Conservation (phyloP, 2,888 invertebrate species). For the Torymus tubicola region DNA sequence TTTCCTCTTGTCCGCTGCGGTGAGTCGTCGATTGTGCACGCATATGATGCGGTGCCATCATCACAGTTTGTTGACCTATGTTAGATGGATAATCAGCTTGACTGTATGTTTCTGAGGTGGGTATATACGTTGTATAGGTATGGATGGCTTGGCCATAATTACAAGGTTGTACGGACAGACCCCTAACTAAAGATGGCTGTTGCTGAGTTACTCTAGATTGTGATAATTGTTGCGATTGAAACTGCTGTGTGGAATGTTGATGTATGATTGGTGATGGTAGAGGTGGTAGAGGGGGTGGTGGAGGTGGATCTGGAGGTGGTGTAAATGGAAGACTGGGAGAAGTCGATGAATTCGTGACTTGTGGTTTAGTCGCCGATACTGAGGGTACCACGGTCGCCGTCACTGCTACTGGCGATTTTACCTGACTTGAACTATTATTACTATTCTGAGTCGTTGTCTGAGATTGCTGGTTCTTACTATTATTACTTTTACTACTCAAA, state of each 20-base stretch:
- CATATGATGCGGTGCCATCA: slow-evolving; percentile 66
- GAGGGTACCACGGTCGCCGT: slow-evolving; percentile 21
- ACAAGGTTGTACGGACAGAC: slow-evolving; percentile 67
- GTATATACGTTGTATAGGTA: slow-evolving; percentile 68
- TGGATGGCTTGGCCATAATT: slow-evolving; percentile 66
- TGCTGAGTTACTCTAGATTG: slow-evolving; percentile 56
- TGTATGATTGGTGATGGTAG: slow-evolving; percentile 50
- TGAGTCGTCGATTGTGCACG: slow-evolving; percentile 64
- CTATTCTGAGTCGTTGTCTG: slow-evolving; percentile 55
- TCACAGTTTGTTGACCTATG: slow-evolving; percentile 68
- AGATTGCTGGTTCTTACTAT: slow-evolving; percentile 52
- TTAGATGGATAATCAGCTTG: slow-evolving; percentile 66
- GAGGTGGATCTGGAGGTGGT: slow-evolving; percentile 63
- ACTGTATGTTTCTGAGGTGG: slow-evolving; percentile 70
- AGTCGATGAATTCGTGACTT: slow-evolving; percentile 70
- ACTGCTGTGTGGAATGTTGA: slow-evolving; percentile 46
- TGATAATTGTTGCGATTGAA: slow-evolving; percentile 55
- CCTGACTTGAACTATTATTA: slow-evolving; percentile 22
- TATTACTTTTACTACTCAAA: slow-evolving; percentile 30
- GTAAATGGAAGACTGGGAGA: slow-evolving; percentile 72
- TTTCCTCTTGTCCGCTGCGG: slow-evolving; percentile 65
- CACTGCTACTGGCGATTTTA: slow-evolving; percentile 6
- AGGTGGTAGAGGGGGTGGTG: slow-evolving; percentile 54
- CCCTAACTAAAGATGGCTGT: slow-evolving; percentile 70
- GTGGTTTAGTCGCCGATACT: slow-evolving; percentile 42